Conservation (phyloP, 2,888 invertebrate genomes). For the Xanthia togata region DNA sequence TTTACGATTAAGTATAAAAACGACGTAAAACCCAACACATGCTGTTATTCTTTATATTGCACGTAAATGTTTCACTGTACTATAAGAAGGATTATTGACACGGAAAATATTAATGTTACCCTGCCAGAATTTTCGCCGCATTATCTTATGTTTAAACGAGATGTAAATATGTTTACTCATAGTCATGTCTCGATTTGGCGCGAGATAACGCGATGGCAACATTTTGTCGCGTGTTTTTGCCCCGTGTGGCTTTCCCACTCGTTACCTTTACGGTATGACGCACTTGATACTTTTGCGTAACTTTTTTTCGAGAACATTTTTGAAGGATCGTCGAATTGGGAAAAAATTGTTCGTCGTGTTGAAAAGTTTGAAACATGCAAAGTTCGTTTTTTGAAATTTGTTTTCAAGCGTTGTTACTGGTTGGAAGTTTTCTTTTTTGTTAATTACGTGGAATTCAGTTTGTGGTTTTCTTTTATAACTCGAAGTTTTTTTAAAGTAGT, state of each 20-base stretch:
- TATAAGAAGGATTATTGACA: conserved; percentile 54
- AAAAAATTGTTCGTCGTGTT: conserved; percentile 28
- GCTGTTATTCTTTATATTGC: conserved; percentile 71
- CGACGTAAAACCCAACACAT: conserved; percentile 72
- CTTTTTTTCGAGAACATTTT: conserved; percentile 40
- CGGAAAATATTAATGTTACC: conserved; percentile 49
- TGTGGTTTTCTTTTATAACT: conserved; percentile 36
- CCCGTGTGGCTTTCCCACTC: not conserved
- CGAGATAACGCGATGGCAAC: not conserved
- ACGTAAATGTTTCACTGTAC: conserved; percentile 67
- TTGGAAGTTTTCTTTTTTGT: conserved; percentile 24
- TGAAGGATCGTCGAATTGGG: conserved; percentile 34
- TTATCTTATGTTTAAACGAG: conserved; percentile 4
- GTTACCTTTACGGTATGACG: not conserved
- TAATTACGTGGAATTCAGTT: conserved; percentile 49
- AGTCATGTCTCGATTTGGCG: not conserved
- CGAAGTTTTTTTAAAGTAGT: conserved; percentile 13
- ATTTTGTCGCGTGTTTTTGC: conserved; percentile 14
- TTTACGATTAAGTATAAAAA: conserved; percentile 78
- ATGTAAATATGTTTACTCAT: not conserved
- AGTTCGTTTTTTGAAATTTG: conserved; percentile 41
- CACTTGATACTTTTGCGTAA: conserved; percentile 34
- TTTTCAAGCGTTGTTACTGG: conserved; percentile 48
- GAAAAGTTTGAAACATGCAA: conserved; percentile 48
- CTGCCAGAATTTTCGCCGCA: not conserved